These are phyloP conservation scores for Hylomyscus alleni DNA, from an alignment of 2,797 vertebrate species.

Conservation along the genomic window DNA sequence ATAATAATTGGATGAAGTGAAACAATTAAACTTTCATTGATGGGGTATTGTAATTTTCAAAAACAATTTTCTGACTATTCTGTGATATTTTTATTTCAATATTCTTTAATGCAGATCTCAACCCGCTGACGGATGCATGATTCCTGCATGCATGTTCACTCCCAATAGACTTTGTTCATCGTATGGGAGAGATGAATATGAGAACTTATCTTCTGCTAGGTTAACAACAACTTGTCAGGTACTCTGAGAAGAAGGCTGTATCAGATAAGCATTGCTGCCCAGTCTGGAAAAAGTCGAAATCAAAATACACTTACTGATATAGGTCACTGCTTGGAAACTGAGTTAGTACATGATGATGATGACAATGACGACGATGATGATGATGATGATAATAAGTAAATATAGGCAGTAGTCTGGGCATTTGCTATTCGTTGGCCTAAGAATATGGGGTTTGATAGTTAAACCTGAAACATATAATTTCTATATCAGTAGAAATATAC, in stretches of 20 bases:
- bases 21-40: slow-evolving; percentile 85
- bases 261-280: neutral
- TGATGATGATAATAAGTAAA: neutral
- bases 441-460: slow-evolving; percentile 11
- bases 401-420: neutral
- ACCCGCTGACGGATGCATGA: neutral
- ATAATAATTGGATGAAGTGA: slow-evolving; percentile 69
- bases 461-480: slow-evolving; percentile 16
- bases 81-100: slow-evolving; percentile 65
- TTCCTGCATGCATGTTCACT: neutral
- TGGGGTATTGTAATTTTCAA: slow-evolving; percentile 68
- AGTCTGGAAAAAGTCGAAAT: neutral
- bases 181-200: neutral
- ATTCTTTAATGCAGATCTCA: slow-evolving; percentile 36
- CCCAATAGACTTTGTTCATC: neutral
- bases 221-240: neutral
- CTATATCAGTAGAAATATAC: neutral
- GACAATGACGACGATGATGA: neutral
- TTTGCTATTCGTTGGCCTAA: neutral
- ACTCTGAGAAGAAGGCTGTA: neutral
- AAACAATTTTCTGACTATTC: slow-evolving; percentile 52
- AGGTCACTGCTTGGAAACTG: neutral
- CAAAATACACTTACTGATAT: slow-evolving; percentile 39
- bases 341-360: neutral
- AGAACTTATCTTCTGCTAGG: slow-evolving; percentile 6